Evolutionary conservation across 2,797 vertebrate species (phyloP).

Genomic region (Kryptopterus vitreolus): DNA sequence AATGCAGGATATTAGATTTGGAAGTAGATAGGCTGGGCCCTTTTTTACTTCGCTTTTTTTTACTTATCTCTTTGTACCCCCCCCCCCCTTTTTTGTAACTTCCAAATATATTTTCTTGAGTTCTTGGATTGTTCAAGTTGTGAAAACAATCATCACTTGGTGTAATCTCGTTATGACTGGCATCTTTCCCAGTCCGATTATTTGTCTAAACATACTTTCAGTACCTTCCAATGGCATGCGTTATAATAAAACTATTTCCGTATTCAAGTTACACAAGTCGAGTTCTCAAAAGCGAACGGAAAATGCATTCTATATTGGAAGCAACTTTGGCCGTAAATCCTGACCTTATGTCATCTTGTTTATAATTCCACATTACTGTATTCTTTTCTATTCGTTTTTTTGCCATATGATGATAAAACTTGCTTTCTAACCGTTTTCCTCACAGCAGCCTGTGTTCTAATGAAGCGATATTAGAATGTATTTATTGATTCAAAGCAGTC

Average conservation of each 20-base stretch:
- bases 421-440: too few species aligned
- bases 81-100: background rate
- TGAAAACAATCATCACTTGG: constrained; percentile 7
- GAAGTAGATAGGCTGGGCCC: background rate
- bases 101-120: too few species aligned
- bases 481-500: too few species aligned
- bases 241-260: background rate
- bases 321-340: background rate
- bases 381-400: too few species aligned
- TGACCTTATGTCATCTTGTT: background rate
- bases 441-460: too few species aligned
- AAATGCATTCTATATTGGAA: background rate
- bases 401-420: too few species aligned
- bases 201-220: background rate
- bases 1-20: constrained; percentile 17
- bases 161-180: constrained; percentile 5
- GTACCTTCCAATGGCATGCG: background rate
- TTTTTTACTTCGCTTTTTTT: background rate
- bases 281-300: background rate
- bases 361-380: background rate
- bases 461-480: too few species aligned
- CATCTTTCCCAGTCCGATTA: background rate
- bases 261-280: background rate
- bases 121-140: constrained; percentile 4
- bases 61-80: background rate